Base-by-base conservation (phyloP, 2,797 vertebrate species). In the Pampus argenteus region DNA sequence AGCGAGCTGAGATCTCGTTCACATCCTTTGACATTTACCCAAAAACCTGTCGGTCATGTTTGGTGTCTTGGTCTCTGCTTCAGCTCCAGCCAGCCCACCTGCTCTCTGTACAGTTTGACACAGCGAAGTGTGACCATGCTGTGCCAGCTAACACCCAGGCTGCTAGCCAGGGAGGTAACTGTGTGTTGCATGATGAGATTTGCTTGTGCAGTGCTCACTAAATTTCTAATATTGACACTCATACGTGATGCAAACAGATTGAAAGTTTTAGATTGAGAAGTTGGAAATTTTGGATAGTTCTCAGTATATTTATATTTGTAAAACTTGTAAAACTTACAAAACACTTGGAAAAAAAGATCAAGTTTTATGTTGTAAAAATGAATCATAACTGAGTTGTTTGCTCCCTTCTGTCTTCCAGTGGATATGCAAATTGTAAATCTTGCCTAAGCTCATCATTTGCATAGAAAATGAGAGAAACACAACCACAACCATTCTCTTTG, bases 361-460 rank as follows among this genome's bases (percentile, higher is more conserved):
- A 10, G 9, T 42, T 26, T 25, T 11, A 25, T 49, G 10, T 26
- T 18, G 15, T 50, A 20, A 15, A 47, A 66, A 31, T 20, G 0
- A 6, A 62, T 48, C n/a, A 23, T n/a, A 7, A n/a, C 22, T 52
- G 3, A 9, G 47, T 23, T 9, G 28, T 66, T 63, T 42, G 20
- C 34, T 49, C 36, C 48, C 9, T 60, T 20, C 34, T 75, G 55
- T 71, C 71, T 68, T 78, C 66, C 67, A 66, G 92, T 93, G 92
- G 92, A 94, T 93, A 92, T 93, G 90, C 86, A 91, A 75, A 79
- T 51, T 47, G 68, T 86, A 82, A 90, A 86, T 51, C 88, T 26
- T 76, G 67, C 80, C 83, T 86, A 78, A 8, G 5, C 51, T 1
- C 9, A 11, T 55, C 9, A n/a, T 72, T 67, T 77, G 68, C 55